A percentile compares a stretch with the other conserved stretches of the same genome.
Conservation (phyloP, 2,888 invertebrate genomes). For the Eubasilissa splendida region DNA sequence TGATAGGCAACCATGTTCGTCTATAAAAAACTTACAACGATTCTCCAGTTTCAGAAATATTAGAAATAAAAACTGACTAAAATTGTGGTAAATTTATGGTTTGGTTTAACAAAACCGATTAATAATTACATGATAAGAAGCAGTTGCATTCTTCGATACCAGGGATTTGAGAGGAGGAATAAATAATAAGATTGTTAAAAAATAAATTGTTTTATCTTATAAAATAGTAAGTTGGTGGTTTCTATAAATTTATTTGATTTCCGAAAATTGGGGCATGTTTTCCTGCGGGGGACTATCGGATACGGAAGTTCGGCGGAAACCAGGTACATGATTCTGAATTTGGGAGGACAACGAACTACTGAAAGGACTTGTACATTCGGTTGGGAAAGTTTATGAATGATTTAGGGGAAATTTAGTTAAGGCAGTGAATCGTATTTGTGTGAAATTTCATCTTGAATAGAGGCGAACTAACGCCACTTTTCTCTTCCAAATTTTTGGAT, state of each 20-base stretch:
- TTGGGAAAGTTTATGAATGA: constrained; percentile 7
- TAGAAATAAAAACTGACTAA: background rate
- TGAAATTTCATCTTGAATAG: no score
- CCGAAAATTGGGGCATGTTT: no score
- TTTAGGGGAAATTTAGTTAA: background rate
- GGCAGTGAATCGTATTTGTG: background rate
- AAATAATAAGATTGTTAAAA: background rate
- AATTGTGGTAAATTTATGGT: background rate
- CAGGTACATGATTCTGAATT: background rate
- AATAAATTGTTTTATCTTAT: no score
- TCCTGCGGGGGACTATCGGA: no score
- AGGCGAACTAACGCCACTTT: no score
- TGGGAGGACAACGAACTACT: background rate
- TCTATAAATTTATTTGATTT: no score
- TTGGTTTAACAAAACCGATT: background rate
- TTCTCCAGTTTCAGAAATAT: background rate
- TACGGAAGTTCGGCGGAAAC: background rate
- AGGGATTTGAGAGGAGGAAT: background rate
- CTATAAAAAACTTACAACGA: background rate
- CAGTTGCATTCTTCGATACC: background rate
- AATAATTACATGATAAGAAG: background rate
- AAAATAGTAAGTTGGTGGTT: no score
- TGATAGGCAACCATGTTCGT: constrained; percentile 14
- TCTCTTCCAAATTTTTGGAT: no score
- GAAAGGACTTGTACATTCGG: background rate